These are phyloP conservation scores for Sisor rabdophorus DNA, from an alignment of 2,113 vertebrate genomes.

Conservation along the genomic window DNA sequence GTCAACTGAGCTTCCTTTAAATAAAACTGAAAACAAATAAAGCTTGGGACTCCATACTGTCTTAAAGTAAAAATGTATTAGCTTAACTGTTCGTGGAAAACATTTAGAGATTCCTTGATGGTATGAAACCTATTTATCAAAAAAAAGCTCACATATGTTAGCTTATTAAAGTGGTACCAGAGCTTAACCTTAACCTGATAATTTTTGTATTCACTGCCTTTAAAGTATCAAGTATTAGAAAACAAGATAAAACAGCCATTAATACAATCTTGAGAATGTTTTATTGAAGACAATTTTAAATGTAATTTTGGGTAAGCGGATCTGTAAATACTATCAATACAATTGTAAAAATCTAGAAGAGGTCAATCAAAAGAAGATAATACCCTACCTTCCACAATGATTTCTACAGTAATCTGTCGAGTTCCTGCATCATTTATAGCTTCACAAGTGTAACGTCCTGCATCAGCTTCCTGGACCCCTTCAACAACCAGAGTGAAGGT, in stretches of 20 bases:
- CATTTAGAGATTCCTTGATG: conserved; percentile 21
- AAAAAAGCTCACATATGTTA: not conserved
- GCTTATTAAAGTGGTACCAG: not conserved
- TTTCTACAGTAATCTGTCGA: conserved; percentile 83
- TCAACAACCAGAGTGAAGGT: conserved; percentile 80
- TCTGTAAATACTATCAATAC: not conserved
- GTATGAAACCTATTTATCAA: conserved; percentile 5
- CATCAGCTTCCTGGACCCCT: conserved; percentile 70
- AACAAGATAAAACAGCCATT: not conserved
- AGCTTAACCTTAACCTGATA: not conserved
- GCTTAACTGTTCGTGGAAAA: conserved; percentile 22
- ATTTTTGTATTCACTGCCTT: not conserved
- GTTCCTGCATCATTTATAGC: conserved; percentile 77
- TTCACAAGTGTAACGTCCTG: conserved; percentile 85
- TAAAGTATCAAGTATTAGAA: not conserved
- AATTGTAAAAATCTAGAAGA: not conserved
- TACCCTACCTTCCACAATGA: conserved; percentile 80
- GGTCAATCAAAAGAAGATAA: not conserved
- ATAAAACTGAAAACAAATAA: conserved; percentile 12
- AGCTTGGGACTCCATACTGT: not conserved
- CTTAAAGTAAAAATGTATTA: not conserved
- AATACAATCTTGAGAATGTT: no score
- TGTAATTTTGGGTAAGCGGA: not conserved
- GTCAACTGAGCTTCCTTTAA: conserved; percentile 11
- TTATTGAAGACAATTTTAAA: not conserved